These are phyloP conservation scores for Hymenopus coronatus DNA, from an alignment of 2,888 invertebrate species.

Conservation along the genomic window DNA sequence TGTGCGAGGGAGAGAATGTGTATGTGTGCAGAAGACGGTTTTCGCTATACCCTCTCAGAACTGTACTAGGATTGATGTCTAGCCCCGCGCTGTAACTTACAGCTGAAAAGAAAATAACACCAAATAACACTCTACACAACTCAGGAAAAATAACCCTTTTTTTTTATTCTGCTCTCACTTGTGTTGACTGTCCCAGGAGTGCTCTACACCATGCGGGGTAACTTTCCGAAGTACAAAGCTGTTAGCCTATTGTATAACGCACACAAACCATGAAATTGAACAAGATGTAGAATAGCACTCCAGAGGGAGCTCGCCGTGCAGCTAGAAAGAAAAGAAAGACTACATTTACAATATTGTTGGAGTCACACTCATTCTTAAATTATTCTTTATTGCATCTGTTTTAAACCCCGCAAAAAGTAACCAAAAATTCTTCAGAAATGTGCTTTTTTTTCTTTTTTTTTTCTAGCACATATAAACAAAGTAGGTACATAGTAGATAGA, in stretches of 20 bases:
- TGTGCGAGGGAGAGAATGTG: background rate
- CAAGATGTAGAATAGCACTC: background rate
- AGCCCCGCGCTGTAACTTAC: constrained; percentile 32
- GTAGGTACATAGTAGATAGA: too few relatives aligned
- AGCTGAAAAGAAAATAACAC: constrained; percentile 35
- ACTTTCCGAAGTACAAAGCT: background rate
- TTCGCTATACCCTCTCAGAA: constrained; percentile 17
- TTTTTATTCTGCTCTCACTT: background rate
- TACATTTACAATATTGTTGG: background rate
- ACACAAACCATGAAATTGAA: background rate
- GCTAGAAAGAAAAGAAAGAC: background rate
- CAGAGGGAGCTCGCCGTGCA: background rate
- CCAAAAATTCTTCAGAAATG: too few relatives aligned
- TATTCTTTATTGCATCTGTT: background rate
- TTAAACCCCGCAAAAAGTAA: too few relatives aligned
- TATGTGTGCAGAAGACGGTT: constrained; percentile 10
- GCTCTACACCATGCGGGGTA: background rate
- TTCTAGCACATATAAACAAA: too few relatives aligned
- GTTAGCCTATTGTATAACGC: constrained; percentile 6
- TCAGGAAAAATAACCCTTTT: constrained; percentile 10
- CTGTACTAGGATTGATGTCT: constrained; percentile 32
- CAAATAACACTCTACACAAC: constrained; percentile 30
- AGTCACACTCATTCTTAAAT: background rate
- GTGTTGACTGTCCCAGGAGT: background rate
- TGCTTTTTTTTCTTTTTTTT: too few relatives aligned